Evolutionary conservation across 2,113 vertebrate genomes (phyloP), one percentile per base, ranked within the genome.

Genomic region (Gasterosteus aculeatus): DNA sequence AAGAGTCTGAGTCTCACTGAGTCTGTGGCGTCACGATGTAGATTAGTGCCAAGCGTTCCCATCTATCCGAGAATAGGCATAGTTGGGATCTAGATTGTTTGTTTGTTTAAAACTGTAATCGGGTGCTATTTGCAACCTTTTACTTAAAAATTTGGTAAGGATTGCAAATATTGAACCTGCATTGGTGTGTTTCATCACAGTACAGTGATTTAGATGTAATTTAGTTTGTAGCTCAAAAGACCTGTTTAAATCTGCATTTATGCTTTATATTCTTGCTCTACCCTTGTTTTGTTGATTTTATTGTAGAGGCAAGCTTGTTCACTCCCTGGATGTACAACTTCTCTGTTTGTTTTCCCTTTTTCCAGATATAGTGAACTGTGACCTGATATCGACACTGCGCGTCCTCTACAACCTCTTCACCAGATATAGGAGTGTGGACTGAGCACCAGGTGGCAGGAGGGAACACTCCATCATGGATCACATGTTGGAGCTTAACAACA

Each of bases 391-490:
- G 6, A 99, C 97, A 0, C 94, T 99, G 77, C 95, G 98, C 61
- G 98, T 99, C 60, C 94, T 99, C 22, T 99, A 99, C 94, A 99
- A 99, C 89, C 95, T 99, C 82, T 99, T 99, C 91, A 98, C 97
- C 89, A 97, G 95, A 79, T 99, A 99, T 95, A 94, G 97, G 83
- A 96, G 97, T 0, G 94, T 99, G 77, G 97, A 98, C 63, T 95
- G 82, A 95, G 26, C 66, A 7, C 2, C 33, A 19, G 8, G 3
- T 0, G 31, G 51, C 44, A 39, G 29, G 58, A 64, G 57, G 53
- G 57, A 89, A 61, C 18, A 14, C 59, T 58, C 72, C 3, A 42
- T 22, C 58, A 49, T 1, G 74, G 72, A 79, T 76, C 63, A 82
- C 72, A 42, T 33, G 10, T 31, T 78, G 26, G 69, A 79, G 60